These are phyloP conservation scores for Syrphus vitripennis DNA, from an alignment of 2,888 invertebrate species.

Conservation along the genomic window DNA sequence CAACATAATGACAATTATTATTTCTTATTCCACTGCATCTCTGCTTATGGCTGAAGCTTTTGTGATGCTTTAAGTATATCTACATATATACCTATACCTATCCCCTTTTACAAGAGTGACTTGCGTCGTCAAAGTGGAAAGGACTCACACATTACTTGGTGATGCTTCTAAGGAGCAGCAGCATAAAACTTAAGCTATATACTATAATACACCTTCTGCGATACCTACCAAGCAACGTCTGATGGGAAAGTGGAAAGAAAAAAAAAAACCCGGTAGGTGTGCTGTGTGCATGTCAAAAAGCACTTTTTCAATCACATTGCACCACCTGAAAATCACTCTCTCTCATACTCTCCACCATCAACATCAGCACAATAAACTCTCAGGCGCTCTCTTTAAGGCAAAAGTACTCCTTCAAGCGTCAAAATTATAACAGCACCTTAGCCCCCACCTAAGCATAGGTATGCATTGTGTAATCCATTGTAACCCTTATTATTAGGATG, in stretches of 20 bases:
- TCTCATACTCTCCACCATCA: neutral
- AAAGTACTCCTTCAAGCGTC: slow-evolving; percentile 52
- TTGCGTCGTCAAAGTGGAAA: slow-evolving; percentile 62
- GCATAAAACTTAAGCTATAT: slow-evolving; percentile 44
- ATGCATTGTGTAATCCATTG: slow-evolving; percentile 40
- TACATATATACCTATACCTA: neutral
- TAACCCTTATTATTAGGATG: slow-evolving; percentile 43
- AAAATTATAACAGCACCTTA: slow-evolving; percentile 7
- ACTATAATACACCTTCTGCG: too few relatives aligned
- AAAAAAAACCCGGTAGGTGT: slow-evolving; percentile 51
- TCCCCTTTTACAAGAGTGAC: slow-evolving; percentile 57
- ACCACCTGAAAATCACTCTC: slow-evolving; percentile 61
- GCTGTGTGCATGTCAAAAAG: slow-evolving; percentile 66
- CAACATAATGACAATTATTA: slow-evolving; percentile 71
- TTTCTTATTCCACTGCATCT: slow-evolving; percentile 66
- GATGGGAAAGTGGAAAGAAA: slow-evolving; percentile 53
- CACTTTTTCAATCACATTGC: slow-evolving; percentile 70
- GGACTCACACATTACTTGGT: slow-evolving; percentile 65
- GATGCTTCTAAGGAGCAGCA: slow-evolving; percentile 26
- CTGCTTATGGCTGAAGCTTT: slow-evolving; percentile 8
- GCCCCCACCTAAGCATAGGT: neutral
- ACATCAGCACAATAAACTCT: neutral
- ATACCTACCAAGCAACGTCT: neutral
- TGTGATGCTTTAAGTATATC: neutral
- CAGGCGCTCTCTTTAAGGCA: slow-evolving; percentile 2